Percentiles rank a stretch among this genome's conserved stretches.
Conservation (phyloP, 2,113 vertebrate genomes). For the Regulus satrapa region DNA sequence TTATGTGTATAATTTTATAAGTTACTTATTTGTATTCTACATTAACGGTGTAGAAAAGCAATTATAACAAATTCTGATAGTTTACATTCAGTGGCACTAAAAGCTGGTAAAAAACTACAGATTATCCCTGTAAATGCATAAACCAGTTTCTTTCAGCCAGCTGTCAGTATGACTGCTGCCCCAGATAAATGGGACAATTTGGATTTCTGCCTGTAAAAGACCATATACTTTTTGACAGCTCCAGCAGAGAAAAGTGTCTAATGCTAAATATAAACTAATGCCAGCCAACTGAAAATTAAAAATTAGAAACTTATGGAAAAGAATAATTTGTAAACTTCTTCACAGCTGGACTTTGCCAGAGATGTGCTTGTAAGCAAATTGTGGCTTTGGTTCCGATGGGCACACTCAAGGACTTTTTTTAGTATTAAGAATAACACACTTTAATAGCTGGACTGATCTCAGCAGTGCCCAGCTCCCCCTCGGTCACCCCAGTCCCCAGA, state of each 20-base stretch:
- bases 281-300: neutral
- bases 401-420: rapidly evolving
- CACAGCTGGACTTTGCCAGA: neutral
- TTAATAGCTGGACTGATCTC: neutral
- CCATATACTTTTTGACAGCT: neutral
- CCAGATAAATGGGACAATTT: neutral
- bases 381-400: neutral
- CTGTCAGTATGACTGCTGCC: neutral
- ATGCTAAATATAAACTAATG: neutral
- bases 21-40: neutral
- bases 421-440: neutral
- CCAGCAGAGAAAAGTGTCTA: neutral
- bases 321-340: neutral
- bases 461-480: neutral
- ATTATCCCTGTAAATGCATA: neutral
- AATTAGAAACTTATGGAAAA: neutral
- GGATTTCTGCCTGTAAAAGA: neutral
- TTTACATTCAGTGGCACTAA: neutral
- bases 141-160: neutral
- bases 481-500: neutral
- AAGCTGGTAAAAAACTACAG: neutral
- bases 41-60: neutral
- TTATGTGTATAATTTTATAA: neutral
- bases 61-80: neutral
- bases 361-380: rapidly evolving